Evolutionary conservation across 1,140 invertebrate species (phyloP), one percentile per base, ranked within the genome.

Genomic region (Polyergus mexicanus): DNA sequence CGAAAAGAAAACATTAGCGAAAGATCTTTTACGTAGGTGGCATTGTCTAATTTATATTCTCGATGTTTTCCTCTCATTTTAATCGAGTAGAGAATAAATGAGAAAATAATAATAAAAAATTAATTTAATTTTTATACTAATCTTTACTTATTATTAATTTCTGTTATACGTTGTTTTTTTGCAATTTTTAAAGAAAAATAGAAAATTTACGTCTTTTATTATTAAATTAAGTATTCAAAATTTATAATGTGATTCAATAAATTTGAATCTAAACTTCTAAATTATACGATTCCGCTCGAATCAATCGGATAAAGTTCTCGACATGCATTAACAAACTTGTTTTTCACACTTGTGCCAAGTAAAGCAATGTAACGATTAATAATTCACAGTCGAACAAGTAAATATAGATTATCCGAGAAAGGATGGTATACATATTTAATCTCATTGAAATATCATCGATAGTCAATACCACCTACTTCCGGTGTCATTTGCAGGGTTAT

Each of bases 401-500:
- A 83, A 74, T 74, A 83, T 74, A 83, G 68, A 74, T 74, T 54
- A 47, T 74, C 25, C 68, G 54, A 72, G 56, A 74, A 83, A 28
- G 41, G 41, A 81, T n/a, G 68, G 7, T 83, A 41, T 83, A 41
- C 78, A 83, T 74, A 60, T 83, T 83, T 83, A 83, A 83, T 66
- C 68, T 44, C 68, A 25, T n/a, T 35, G 68, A 44, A 38, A 54
- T 32, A 62, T 74, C 51, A 47, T 72, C 78, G 51, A 83, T 74
- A 83, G 54, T n/a, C 78, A 83, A 83, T 83, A 83, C 78, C 78
- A 83, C 68, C 68, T 69, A 83, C 78, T 83, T 83, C 78, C 68
- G 68, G 78, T 83, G 68, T 83, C 78, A 83, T 83, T 74, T 41
- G 62, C 78, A 83, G 78, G 68, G 68, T 83, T 56, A 71, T 83